Evolutionary conservation across 1,140 invertebrate species (phyloP), one percentile per base, ranked within the genome.

Genomic region (Eueides isabella): DNA sequence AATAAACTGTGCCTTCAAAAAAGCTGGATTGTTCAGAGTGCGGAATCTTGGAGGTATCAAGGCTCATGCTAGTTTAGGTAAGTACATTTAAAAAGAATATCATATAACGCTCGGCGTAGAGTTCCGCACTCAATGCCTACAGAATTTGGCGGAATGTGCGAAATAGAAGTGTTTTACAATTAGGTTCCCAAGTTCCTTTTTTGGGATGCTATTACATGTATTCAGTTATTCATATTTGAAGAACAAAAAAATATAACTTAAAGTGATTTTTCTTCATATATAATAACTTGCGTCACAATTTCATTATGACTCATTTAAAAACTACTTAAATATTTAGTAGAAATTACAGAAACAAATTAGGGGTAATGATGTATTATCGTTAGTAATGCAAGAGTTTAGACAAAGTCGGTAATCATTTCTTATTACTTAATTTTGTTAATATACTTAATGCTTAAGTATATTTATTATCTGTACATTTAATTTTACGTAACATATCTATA

Each of bases 1-100:
- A 83, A 94, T 98, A 90, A 97, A 97, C 94, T 98, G 97, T 93
- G 97, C 96, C 87, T 97, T 98, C 95, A 97, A 97, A 95, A 97
- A 98, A 92, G 97, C 97, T 78, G 96, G 97, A 82, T 95, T 98
- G 73, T 97, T 98, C 95, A 95, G 97, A 85, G 96, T 98, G 80
- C 94, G 97, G 94, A 97, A 97, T 94, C 95, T 98, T 80, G 97
- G 97, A 89, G 97, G 97, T 80, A 94, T 98, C 86, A 98, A 98
- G 94, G 96, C 97, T 85, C 97, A 97, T 94, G 95, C 97, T 88
- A 96, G 96, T 94, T 94, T 97, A 94, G 96, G 97, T 97, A 95
- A 96, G 89, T 28, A 28, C 16, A 65, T n/a, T 12, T 30, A 33
- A 3, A 31, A 31, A 31, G 31, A 5, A 5, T 7, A 31, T 31